phyloP scores from a whole-genome alignment of 2,113 vertebrate species.

The Lethenteron reissneri region DNA sequence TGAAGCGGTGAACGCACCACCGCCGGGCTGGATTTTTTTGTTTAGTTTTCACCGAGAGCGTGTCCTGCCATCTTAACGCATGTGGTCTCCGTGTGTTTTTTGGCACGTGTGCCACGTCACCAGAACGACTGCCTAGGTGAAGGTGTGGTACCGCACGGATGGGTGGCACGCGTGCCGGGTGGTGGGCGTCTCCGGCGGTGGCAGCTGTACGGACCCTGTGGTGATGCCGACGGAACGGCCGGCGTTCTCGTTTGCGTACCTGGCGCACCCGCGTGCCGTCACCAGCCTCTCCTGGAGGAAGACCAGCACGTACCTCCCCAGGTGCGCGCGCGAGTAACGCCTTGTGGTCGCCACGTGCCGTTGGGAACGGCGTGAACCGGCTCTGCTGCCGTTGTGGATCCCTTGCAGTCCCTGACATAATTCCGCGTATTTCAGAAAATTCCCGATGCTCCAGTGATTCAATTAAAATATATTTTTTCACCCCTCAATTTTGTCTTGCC shows the following conservation, averaged over 20 bases:
- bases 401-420: no score
- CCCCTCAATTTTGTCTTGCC: no score
- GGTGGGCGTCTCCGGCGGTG: constrained; percentile 53
- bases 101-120: neutral
- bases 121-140: constrained; percentile 91
- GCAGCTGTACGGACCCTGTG: neutral
- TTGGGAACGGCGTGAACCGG: neutral
- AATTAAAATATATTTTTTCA: no score
- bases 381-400: no score
- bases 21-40: no score
- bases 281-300: constrained; percentile 92
- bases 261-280: constrained; percentile 77
- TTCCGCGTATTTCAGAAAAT: no score
- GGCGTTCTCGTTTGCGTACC: constrained; percentile 80
- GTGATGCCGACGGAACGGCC: neutral
- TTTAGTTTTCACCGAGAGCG: no score
- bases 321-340: constrained; percentile 27
- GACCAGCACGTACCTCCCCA: constrained; percentile 95
- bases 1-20: no score
- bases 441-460: no score
- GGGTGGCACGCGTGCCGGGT: constrained; percentile 11
- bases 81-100: no score
- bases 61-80: no score
- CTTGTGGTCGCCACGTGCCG: neutral
- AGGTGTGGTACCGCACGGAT: constrained; percentile 87